These are phyloP conservation scores for Scaptomyza montana DNA, from an alignment of 1,140 invertebrate genomes.

Conservation along the genomic window DNA sequence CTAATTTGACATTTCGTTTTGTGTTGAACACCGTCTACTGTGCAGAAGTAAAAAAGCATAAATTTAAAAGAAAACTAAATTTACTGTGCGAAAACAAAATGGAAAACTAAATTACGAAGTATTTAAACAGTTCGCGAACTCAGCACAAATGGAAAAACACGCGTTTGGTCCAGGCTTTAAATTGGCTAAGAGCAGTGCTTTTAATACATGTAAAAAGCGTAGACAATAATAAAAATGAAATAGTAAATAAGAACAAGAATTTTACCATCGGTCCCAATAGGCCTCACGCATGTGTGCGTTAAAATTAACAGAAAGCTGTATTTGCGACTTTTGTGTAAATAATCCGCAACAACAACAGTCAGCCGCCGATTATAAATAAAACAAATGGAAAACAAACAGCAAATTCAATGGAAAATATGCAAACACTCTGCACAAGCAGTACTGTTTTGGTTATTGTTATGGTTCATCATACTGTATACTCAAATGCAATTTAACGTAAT, in stretches of 20 bases:
- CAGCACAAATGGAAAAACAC: slow-evolving; percentile 3
- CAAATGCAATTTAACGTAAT: slow-evolving; percentile 3
- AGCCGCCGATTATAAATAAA: slow-evolving; percentile 26
- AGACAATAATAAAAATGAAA: slow-evolving; percentile 25
- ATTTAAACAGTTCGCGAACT: neutral
- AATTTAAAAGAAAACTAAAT: slow-evolving; percentile 34
- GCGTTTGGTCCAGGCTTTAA: neutral
- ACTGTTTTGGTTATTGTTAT: neutral
- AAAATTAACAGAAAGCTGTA: slow-evolving; percentile 24
- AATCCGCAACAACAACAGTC: slow-evolving; percentile 22
- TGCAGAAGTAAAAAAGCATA: slow-evolving; percentile 33
- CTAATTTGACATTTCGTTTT: slow-evolving; percentile 61
- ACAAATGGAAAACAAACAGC: slow-evolving; percentile 7
- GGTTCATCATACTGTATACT: neutral
- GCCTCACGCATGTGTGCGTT: slow-evolving; percentile 24
- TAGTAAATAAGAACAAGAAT: slow-evolving; percentile 19
- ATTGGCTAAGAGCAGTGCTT: neutral
- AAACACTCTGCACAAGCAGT: neutral
- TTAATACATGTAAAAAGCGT: slow-evolving; percentile 15
- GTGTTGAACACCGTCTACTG: slow-evolving; percentile 40
- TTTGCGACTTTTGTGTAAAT: slow-evolving; percentile 34
- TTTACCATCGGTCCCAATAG: slow-evolving; percentile 13
- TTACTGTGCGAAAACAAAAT: slow-evolving; percentile 32
- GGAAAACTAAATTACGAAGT: slow-evolving; percentile 11
- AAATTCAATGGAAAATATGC: slow-evolving; percentile 9